phyloP scores from a whole-genome alignment of 2,113 vertebrate genomes.

The Grallaria varia region DNA sequence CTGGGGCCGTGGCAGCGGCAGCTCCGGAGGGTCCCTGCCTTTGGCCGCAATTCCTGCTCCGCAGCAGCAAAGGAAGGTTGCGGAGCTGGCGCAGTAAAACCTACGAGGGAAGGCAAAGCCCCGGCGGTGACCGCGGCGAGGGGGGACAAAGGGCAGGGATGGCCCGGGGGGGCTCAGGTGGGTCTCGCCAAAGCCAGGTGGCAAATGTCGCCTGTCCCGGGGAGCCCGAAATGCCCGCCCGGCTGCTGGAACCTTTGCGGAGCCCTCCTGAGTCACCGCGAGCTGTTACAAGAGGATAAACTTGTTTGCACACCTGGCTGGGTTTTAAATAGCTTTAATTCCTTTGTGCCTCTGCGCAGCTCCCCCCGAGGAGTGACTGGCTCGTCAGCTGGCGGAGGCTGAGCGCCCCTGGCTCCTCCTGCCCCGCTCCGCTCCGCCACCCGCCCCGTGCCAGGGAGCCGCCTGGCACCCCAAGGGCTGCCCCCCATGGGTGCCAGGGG shows the following conservation, averaged over 20 bases:
- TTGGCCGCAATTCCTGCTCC: neutral
- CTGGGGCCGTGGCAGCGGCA: neutral
- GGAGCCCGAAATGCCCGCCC: accelerated
- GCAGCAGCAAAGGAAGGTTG: neutral
- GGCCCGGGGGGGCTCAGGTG: too few species aligned
- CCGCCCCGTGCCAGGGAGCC: too few species aligned
- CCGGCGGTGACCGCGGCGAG: accelerated
- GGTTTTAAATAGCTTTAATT: slow-evolving; percentile 25
- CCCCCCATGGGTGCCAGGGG: accelerated
- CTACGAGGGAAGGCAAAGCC: neutral
- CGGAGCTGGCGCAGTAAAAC: neutral
- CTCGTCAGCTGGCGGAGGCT: neutral
- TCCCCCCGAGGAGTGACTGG: neutral
- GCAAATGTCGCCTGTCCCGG: neutral
- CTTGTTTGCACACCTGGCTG: slow-evolving; percentile 63
- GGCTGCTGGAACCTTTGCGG: neutral
- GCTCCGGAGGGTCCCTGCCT: neutral
- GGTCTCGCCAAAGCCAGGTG: too few species aligned
- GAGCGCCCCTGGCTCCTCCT: neutral
- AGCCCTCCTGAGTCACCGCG: neutral
- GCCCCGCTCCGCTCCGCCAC: accelerated
- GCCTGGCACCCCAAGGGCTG: neutral
- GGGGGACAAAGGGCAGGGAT: too few species aligned
- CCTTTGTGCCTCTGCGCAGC: neutral
- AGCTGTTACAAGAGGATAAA: slow-evolving; percentile 8